Evolutionary conservation across 1,140 invertebrate genomes (phyloP).

Genomic region (Telenomus remus): DNA sequence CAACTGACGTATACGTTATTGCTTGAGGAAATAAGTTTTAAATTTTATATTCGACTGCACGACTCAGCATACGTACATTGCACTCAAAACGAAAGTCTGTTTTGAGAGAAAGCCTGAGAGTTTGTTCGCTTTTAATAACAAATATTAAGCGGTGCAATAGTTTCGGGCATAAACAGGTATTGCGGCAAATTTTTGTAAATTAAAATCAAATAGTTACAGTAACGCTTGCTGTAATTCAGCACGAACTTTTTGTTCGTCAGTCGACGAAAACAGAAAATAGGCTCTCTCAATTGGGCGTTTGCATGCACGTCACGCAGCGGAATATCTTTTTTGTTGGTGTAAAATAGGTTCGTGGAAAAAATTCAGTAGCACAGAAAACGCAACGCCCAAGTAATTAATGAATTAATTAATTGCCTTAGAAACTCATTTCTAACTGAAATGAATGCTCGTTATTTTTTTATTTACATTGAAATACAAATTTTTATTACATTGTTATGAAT

Average conservation of each 20-base stretch:
- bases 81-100: no score
- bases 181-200: neutral
- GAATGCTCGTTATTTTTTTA: constrained; percentile 15
- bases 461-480: neutral
- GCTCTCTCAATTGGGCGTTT: constrained; percentile 4
- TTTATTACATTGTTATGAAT: neutral
- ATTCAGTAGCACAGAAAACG: constrained; percentile 4
- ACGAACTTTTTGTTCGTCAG: constrained; percentile 7
- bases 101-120: no score
- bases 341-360: constrained; percentile 27
- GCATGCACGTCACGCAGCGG: constrained; percentile 21
- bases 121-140: no score
- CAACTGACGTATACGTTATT: constrained; percentile 5
- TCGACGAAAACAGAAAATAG: constrained; percentile 17
- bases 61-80: no score
- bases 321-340: constrained; percentile 25
- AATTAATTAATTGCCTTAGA: constrained; percentile 37
- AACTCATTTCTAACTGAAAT: constrained; percentile 2
- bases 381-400: constrained; percentile 29
- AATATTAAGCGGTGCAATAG: no score
- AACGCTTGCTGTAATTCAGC: constrained; percentile 3
- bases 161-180: no score
- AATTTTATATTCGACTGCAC: no score
- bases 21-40: constrained; percentile 5
- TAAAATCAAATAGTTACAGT: neutral